These are phyloP conservation scores for Calosoma granatense DNA, from an alignment of 1,140 invertebrate genomes.

Conservation along the genomic window DNA sequence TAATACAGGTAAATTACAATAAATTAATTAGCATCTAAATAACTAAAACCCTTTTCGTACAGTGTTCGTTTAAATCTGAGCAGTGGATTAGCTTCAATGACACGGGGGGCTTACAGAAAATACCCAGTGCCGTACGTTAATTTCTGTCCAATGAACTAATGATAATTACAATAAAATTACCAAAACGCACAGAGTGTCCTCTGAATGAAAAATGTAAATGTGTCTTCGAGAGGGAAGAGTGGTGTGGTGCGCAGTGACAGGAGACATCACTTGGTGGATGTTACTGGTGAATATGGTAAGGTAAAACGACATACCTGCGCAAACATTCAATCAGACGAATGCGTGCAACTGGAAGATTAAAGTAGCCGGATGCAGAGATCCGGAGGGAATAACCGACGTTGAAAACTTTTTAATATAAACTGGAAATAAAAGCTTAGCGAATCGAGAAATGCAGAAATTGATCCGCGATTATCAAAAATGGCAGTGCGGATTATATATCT, in stretches of 20 bases:
- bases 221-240: too few species aligned
- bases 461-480: not conserved
- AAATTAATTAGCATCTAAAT: too few species aligned
- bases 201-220: conserved; percentile 9
- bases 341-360: not conserved
- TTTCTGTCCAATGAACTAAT: conserved; percentile 1
- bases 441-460: too few species aligned
- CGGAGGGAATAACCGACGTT: not conserved
- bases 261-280: not conserved
- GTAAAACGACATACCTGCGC: not conserved
- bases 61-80: too few species aligned
- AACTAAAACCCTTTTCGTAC: too few species aligned
- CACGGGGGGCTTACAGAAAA: too few species aligned
- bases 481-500: not conserved
- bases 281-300: not conserved
- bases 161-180: conserved; percentile 3
- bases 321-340: conserved; percentile 4
- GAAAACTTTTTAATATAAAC: conserved; percentile 6
- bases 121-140: conserved; percentile 5
- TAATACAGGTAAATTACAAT: too few species aligned
- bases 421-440: conserved; percentile 4
- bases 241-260: not conserved
- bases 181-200: not conserved
- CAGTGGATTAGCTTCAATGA: too few species aligned
- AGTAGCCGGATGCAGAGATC: not conserved